Percentiles rank a stretch among this genome's conserved stretches.
phyloP scores from a whole-genome alignment of 2,888 invertebrate species.

The Spilarctia lutea region DNA sequence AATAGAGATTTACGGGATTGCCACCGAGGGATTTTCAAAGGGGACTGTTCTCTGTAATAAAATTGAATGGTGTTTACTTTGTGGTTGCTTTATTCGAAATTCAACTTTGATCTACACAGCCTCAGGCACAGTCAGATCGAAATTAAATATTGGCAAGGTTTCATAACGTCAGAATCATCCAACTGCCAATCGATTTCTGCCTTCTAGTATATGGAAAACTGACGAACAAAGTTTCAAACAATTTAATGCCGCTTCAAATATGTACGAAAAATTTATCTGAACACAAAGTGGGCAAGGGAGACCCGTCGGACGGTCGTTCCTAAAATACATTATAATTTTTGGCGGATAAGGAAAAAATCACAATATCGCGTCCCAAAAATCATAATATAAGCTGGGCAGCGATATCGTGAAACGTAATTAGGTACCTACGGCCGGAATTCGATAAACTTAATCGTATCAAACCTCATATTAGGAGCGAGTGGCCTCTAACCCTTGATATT shows the following conservation, averaged over 20 bases:
- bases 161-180: slow-evolving; percentile 59
- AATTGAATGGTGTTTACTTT: slow-evolving; percentile 81
- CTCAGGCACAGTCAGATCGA: slow-evolving; percentile 33
- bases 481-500: slow-evolving; percentile 66
- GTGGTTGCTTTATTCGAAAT: slow-evolving; percentile 68
- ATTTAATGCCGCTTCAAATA: slow-evolving; percentile 77
- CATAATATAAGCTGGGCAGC: slow-evolving; percentile 37
- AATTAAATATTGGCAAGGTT: slow-evolving; percentile 59
- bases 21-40: slow-evolving; percentile 75
- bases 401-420: slow-evolving; percentile 55
- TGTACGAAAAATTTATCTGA: slow-evolving; percentile 66
- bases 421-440: slow-evolving; percentile 56
- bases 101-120: slow-evolving; percentile 41
- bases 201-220: slow-evolving; percentile 65
- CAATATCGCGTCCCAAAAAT: slow-evolving; percentile 35
- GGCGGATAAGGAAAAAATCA: slow-evolving; percentile 44
- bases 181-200: slow-evolving; percentile 69
- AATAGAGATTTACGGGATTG: slow-evolving; percentile 86
- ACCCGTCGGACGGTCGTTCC: slow-evolving; percentile 50
- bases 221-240: slow-evolving; percentile 75
- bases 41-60: slow-evolving; percentile 77
- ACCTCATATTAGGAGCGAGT: slow-evolving; percentile 55
- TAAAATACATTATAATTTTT: slow-evolving; percentile 52
- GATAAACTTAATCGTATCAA: slow-evolving; percentile 65
- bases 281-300: slow-evolving; percentile 57